Evolutionary conservation across 2,888 invertebrate genomes (phyloP).

Genomic region (Leptogaster cylindrica): DNA sequence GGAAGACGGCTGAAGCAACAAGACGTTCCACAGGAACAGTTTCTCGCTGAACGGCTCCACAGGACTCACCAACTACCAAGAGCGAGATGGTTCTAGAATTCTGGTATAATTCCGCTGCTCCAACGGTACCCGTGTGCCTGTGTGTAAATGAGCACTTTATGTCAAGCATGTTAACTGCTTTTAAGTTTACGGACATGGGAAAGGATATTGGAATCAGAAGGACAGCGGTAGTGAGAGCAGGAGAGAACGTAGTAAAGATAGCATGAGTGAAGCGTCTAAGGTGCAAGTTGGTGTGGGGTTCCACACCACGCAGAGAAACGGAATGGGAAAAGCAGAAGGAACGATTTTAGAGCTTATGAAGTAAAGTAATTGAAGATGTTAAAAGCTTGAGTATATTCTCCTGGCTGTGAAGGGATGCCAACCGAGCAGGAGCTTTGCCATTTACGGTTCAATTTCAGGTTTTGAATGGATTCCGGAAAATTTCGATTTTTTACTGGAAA

Average conservation of each 20-base stretch:
- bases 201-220: slow-evolving; percentile 15
- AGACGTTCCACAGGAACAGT: background rate
- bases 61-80: background rate
- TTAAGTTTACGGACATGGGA: slow-evolving; percentile 39
- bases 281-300: background rate
- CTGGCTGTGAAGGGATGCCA: background rate
- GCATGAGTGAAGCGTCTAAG: background rate
- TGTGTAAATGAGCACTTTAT: slow-evolving; percentile 40
- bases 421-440: slow-evolving; percentile 18
- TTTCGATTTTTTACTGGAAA: slow-evolving; percentile 27
- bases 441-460: slow-evolving; percentile 38
- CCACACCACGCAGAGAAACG: background rate
- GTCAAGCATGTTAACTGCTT: slow-evolving; percentile 42
- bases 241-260: background rate
- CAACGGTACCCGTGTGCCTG: background rate
- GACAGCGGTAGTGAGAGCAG: background rate
- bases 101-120: slow-evolving; percentile 8
- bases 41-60: background rate
- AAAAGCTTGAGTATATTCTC: slow-evolving; percentile 51
- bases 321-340: slow-evolving; percentile 37
- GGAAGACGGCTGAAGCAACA: slow-evolving; percentile 11
- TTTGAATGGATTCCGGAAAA: slow-evolving; percentile 36
- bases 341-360: slow-evolving; percentile 51
- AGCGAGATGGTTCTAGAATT: background rate
- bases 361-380: slow-evolving; percentile 54